A percentile compares a stretch with the other conserved stretches of the same genome.
phyloP scores from a whole-genome alignment of 2,113 vertebrate genomes.

The Phrynocephalus versicolor region DNA sequence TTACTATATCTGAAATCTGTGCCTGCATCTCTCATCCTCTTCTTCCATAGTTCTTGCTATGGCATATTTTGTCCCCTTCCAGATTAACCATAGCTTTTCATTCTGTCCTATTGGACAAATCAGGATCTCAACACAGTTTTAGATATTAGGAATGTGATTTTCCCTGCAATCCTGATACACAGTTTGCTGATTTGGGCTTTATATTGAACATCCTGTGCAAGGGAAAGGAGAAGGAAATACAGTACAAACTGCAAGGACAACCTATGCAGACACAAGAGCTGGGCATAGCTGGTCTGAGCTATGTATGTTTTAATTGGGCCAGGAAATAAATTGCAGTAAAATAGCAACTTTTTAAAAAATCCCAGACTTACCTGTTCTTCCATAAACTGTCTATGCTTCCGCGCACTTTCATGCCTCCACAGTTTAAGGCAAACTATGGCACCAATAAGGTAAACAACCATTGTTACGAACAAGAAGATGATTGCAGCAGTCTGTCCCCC shows the following conservation, averaged over 20 bases:
- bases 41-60: too few species aligned
- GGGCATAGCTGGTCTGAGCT: background rate
- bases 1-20: too few species aligned
- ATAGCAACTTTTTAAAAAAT: background rate
- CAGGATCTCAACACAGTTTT: too few species aligned
- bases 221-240: background rate
- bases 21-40: too few species aligned
- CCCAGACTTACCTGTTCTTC: slow-evolving; percentile 79
- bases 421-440: slow-evolving; percentile 85
- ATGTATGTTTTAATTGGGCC: background rate
- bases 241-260: background rate
- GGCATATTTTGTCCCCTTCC: too few species aligned
- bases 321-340: background rate
- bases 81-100: too few species aligned
- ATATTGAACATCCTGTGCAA: too few species aligned
- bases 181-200: too few species aligned
- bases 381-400: slow-evolving; percentile 77
- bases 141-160: too few species aligned
- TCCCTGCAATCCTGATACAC: too few species aligned
- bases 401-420: slow-evolving; percentile 89
- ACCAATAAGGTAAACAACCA: slow-evolving; percentile 85
- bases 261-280: background rate
- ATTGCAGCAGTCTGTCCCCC: slow-evolving; percentile 91
- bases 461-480: slow-evolving; percentile 88
- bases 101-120: too few species aligned